phyloP scores from a whole-genome alignment of 2,113 vertebrate genomes.

The Diglossa brunneiventris region DNA sequence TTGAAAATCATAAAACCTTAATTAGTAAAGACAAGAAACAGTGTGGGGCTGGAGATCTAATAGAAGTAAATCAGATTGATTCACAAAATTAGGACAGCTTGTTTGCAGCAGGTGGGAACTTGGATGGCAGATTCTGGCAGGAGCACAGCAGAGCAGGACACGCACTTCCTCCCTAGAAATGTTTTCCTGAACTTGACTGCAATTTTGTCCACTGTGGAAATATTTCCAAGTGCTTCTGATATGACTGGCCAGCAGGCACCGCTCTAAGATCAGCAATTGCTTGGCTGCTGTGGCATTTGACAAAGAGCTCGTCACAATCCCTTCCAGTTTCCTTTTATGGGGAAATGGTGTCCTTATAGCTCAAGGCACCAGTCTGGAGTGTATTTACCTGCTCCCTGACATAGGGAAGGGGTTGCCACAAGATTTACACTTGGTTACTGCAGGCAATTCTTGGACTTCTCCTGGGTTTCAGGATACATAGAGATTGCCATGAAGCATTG shows the following conservation, averaged over 20 bases:
- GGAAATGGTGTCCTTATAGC: neutral
- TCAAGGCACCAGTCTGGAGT: neutral
- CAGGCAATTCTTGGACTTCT: neutral
- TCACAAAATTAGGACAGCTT: neutral
- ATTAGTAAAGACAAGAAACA: neutral
- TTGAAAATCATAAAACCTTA: neutral
- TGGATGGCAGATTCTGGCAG: neutral
- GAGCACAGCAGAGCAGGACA: neutral
- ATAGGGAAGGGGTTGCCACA: neutral
- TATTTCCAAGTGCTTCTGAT: neutral
- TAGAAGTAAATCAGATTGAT: neutral
- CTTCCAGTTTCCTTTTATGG: neutral
- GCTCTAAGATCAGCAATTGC: conserved; percentile 4
- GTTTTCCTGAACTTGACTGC: neutral
- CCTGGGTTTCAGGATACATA: neutral
- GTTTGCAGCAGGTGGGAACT: neutral
- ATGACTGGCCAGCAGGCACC: conserved; percentile 19
- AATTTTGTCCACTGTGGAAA: neutral
- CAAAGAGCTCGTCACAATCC: neutral
- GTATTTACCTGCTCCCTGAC: neutral
- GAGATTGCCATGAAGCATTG: neutral
- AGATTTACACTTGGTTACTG: neutral
- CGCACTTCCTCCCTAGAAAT: neutral
- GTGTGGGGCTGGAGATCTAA: rapidly evolving
- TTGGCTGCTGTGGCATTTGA: neutral